Evolutionary conservation across 2,797 vertebrate genomes (phyloP), one percentile per base, ranked within the genome.

Genomic region (Sebastes steindachneri): DNA sequence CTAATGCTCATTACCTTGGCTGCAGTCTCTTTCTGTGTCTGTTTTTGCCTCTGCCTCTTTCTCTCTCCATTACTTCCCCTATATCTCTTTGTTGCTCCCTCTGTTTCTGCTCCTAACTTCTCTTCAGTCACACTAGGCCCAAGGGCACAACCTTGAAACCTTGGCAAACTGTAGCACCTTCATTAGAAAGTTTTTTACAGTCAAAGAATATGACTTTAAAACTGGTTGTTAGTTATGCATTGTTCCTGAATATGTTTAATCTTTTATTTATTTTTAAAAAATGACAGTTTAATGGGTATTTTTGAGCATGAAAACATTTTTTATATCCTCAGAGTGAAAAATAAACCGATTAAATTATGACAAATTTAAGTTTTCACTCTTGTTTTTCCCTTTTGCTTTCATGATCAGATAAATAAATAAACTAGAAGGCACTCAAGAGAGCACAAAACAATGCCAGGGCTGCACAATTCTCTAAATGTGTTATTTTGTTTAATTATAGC

Each of bases 1-100:
- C 89, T 91, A 90, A 89, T 87, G 86, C 89, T 92, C 87, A 89
- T 94, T 94, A 93, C 90, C 88, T 77, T 86, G 80, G 82, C 87
- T 90, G 80, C 83, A 76, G 86, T 74, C 76, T 79, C 57, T 79
- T 65, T 82, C 77, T 83, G 62, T 33, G 33, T 74, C 75, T 86
- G 71, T 66, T 83, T 75, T 66, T 80, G 51, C 62, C 41, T 72
- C 53, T 71, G 41, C 48, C 71, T 85, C 75, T 45, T 31, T 71
- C 68, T 68, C 68, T 69, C 70, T 74, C 64, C 57, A 57, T 78
- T 28, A 57, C 77, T 72, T 65, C 68, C 48, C 59, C 55, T 84
- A 75, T 74, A 81, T 77, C 41, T 69, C 82, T 89, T 81, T 89
- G 86, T 82, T 76, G 74, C 67, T 83, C 58, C 19, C 26, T 28